Evolutionary conservation across 2,888 invertebrate species (phyloP), one percentile per base, ranked within the genome.

Genomic region (Clepsis dumicolana): DNA sequence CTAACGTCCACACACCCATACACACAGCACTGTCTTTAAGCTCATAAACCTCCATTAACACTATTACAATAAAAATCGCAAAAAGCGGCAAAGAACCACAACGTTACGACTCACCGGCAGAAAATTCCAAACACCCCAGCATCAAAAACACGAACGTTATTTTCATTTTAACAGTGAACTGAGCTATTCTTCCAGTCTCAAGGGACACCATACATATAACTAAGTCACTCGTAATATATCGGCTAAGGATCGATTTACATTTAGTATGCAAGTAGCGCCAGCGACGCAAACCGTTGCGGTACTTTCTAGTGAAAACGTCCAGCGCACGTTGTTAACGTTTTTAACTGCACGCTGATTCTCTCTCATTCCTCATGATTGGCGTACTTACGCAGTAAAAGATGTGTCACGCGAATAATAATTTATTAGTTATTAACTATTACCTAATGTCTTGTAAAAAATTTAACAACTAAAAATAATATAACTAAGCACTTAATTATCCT

Each of bases 271-370:
- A 86, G 89, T 81, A 85, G 82, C 84, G 87, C 82, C 78, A 82
- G 87, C 85, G 80, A 70, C 88, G 87, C 85, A 81, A 44, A 87
- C 89, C 86, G 84, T 79, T 87, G 87, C 87, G 88, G 90, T 87
- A 93, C 94, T 94, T 94, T 94, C 94, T 94, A 89, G 82, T 87
- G 84, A 85, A 94, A 94, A 78, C 80, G 75, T 76, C 75, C 80
- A 83, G 83, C 77, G 83, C 81, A 79, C 77, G 48, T 44, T 48
- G 70, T 74, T 80, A 84, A 82, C 79, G 85, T 83, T 77, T 82
- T 78, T 80, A 79, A 79, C 83, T 84, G 81, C 80, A 82, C 80
- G 77, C 77, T 74, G 71, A 66, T 73, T 73, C 78, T 75, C 65
- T 65, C 65, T 65, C 56, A 38, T 70, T 16, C 38, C 56, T 65